Percentiles rank a stretch among this genome's conserved stretches.
phyloP scores from a whole-genome alignment of 2,888 invertebrate species.

The Saturnia pavonia region DNA sequence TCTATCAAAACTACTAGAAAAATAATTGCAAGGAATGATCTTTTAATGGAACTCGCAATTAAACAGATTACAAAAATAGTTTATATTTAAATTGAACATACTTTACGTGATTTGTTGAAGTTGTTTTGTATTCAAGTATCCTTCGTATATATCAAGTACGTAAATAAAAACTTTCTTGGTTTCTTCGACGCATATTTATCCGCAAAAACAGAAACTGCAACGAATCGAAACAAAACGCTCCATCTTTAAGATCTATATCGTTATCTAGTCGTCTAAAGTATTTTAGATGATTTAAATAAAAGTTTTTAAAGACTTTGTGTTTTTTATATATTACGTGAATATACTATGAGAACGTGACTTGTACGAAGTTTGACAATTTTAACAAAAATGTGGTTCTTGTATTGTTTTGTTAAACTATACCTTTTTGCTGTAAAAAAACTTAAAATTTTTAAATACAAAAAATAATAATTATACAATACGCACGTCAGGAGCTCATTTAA shows the following conservation, averaged over 20 bases:
- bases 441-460: too few species aligned
- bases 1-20: too few species aligned
- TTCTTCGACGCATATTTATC: not conserved
- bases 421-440: too few species aligned
- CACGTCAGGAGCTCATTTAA: too few species aligned
- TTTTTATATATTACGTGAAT: too few species aligned
- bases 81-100: not conserved
- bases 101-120: not conserved
- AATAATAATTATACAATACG: too few species aligned
- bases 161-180: not conserved
- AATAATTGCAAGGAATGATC: not conserved
- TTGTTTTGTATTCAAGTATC: not conserved
- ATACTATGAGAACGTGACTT: not conserved
- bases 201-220: not conserved
- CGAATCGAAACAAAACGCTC: not conserved
- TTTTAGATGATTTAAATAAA: not conserved
- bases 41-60: not conserved
- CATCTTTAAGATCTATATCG: not conserved
- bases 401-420: too few species aligned
- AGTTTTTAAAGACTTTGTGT: not conserved
- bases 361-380: too few species aligned
- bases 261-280: not conserved
- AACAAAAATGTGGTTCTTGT: too few species aligned
- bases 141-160: not conserved
- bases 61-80: not conserved